Conservation (phyloP, 2,888 invertebrate species). For the Eulithis testata region DNA sequence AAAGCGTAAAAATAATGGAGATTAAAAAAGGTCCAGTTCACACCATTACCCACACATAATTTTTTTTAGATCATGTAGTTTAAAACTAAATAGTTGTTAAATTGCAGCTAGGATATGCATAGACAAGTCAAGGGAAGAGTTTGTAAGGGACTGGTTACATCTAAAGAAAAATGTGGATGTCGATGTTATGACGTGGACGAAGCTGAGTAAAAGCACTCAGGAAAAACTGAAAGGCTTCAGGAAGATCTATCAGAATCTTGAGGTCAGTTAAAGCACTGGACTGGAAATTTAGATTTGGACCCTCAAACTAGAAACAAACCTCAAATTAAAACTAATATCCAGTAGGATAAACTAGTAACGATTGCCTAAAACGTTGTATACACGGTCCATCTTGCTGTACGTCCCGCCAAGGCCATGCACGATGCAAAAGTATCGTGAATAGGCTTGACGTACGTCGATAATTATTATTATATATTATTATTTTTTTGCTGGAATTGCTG, state of each 20-base stretch:
- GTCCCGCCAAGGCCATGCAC: too few species aligned
- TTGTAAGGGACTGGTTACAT: slow-evolving; percentile 46
- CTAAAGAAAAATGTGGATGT: slow-evolving; percentile 53
- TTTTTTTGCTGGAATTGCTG: too few species aligned
- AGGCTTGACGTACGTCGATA: too few species aligned
- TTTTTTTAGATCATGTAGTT: too few species aligned
- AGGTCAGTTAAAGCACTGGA: slow-evolving; percentile 29
- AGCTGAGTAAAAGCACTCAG: slow-evolving; percentile 50
- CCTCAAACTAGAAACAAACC: too few species aligned
- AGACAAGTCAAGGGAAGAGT: slow-evolving; percentile 14
- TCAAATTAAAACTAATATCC: too few species aligned
- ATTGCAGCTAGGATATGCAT: slow-evolving; percentile 26
- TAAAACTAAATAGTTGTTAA: background rate
- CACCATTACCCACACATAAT: background rate
- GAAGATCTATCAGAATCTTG: slow-evolving; percentile 40
- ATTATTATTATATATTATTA: too few species aligned
- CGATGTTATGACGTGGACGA: slow-evolving; percentile 59
- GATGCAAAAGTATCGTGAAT: too few species aligned
- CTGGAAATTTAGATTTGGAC: too few species aligned
- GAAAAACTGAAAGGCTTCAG: slow-evolving; percentile 48
- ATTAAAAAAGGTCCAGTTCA: slow-evolving; percentile 48
- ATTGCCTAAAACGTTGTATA: too few species aligned
- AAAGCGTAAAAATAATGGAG: slow-evolving; percentile 48
- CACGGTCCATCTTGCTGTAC: too few species aligned
- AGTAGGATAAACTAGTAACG: background rate